Base-by-base conservation (phyloP, 2,113 vertebrate genomes). In the Microtus oregoni region DNA sequence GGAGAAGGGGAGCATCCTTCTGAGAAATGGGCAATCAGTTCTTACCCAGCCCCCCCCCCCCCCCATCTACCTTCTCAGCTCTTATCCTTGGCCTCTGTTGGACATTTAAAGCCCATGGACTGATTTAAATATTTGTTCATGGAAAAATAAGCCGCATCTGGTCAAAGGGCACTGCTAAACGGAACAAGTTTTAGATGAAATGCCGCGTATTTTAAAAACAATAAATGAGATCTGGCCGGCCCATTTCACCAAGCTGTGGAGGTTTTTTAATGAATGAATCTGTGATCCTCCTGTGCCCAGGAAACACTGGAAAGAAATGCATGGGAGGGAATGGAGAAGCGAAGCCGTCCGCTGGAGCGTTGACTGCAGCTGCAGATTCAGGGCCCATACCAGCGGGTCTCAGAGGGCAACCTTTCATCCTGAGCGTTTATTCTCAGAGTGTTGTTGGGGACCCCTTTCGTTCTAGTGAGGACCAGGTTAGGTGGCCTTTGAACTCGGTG, bases 121-220 rank as follows among this genome's bases (percentile, higher is more conserved):
- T 97, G 97, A 98, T 97, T 99, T 98, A 98, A 98, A 98, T 98
- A 98, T 98, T 99, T 98, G 98, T 98, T 98, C 97, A 93, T 9
- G 89, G 87, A 32, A 67, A 98, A 98, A 97, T 97, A 97, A 95
- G 95, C 94, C 97, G 91, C 97, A 96, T 94, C 87, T 95, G 98
- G 97, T 97, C 96, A 96, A 97, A 98, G 98, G 97, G 93, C 96
- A 87, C 91, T 61, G 26, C 83, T 94, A 98, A 96, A 97, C 98
- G 98, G 95, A 98, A 97, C 96, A 97, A 91, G 94, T 98, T 98
- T 98, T 97, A 41, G 97, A 98, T 98, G 98, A 97, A 98, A 95
- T 98, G 91, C 96, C 97, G 96, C 97, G 86, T 97, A 96, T 96
- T 97, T 89, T 87, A 35, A 68, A 50, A 47, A 86, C 6, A 47